Percentiles rank a stretch among this genome's conserved stretches.
phyloP scores from a whole-genome alignment of 2,888 invertebrate genomes.

The Nematopogon swammerdamellus region DNA sequence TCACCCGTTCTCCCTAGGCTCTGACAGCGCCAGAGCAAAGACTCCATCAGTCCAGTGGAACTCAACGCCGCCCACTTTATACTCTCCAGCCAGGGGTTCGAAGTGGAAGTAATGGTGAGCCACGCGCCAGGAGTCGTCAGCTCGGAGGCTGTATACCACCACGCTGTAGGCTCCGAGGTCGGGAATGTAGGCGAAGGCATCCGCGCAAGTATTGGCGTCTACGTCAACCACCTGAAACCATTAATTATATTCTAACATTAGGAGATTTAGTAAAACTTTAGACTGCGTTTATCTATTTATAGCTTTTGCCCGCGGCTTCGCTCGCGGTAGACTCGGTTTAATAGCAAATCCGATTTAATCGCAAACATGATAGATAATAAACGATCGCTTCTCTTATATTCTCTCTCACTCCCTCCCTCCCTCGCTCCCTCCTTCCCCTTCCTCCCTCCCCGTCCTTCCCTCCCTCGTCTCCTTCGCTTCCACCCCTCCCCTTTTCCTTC shows the following conservation, averaged over 20 bases:
- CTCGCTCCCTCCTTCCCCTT: too few relatives aligned
- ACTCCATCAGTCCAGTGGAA: constrained; percentile 88
- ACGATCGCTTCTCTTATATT: too few relatives aligned
- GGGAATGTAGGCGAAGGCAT: constrained; percentile 75
- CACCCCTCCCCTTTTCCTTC: too few relatives aligned
- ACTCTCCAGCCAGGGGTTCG: constrained; percentile 74
- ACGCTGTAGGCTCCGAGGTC: constrained; percentile 74
- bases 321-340: too few relatives aligned
- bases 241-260: too few relatives aligned
- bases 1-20: constrained; percentile 54
- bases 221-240: constrained; percentile 66
- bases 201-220: constrained; percentile 64
- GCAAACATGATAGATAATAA: too few relatives aligned
- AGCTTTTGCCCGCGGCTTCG: too few relatives aligned
- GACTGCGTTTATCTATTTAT: too few relatives aligned
- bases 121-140: constrained; percentile 75
- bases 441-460: too few relatives aligned
- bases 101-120: constrained; percentile 82
- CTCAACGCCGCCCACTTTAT: constrained; percentile 71
- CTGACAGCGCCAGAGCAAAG: constrained; percentile 69
- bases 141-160: constrained; percentile 71
- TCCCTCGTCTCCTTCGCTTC: too few relatives aligned
- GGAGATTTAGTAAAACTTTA: constrained; percentile 1
- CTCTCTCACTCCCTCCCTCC: too few relatives aligned
- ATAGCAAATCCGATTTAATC: too few relatives aligned